Conservation (phyloP, 2,888 invertebrate genomes). For the Acanthosepion pharaonis region DNA sequence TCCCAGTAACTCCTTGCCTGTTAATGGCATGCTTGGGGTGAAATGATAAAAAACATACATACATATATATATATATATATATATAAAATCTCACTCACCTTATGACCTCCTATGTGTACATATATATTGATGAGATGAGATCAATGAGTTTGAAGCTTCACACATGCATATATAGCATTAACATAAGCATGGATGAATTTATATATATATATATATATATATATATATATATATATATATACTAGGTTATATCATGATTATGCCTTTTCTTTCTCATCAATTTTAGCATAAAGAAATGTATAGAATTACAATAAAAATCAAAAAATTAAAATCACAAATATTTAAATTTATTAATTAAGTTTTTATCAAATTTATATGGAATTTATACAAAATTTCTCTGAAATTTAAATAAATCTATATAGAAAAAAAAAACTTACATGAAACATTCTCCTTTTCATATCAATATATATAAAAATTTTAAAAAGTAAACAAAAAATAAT, state of each 20-base stretch:
- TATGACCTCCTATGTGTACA: neutral
- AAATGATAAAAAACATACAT: no score
- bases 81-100: neutral
- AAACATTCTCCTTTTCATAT: no score
- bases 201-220: neutral
- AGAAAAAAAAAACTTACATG: no score
- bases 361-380: no score
- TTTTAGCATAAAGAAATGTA: neutral
- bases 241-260: neutral
- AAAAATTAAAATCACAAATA: neutral
- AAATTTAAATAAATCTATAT: no score
- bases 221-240: neutral
- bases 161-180: neutral
- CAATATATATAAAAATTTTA: no score
- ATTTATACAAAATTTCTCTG: no score
- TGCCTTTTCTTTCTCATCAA: no score
- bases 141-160: neutral
- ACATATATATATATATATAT: neutral
- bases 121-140: neutral
- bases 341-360: neutral
- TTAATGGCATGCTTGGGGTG: no score
- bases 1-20: no score
- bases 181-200: neutral
- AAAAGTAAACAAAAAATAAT: no score
- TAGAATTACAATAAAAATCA: neutral